phyloP scores from a whole-genome alignment of 1,140 invertebrate species.

The Acromyrmex echinatior region DNA sequence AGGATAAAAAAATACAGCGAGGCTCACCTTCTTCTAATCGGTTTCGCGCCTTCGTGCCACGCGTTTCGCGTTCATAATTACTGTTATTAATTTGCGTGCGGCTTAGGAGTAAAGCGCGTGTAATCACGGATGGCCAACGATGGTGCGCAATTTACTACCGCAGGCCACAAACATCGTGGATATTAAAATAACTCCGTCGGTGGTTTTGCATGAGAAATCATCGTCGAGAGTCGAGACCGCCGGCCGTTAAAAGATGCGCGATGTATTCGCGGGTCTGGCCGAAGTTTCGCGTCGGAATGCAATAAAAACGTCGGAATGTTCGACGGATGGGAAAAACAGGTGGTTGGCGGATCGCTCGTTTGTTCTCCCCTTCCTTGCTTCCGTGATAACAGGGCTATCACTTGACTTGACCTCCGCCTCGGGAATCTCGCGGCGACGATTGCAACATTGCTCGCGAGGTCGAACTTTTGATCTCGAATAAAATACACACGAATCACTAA shows the following conservation, averaged over 20 bases:
- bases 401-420: slow-evolving; percentile 55
- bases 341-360: slow-evolving; percentile 65
- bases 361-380: background rate
- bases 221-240: background rate
- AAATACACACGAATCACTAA: background rate
- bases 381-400: slow-evolving; percentile 66
- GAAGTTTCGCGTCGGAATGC: slow-evolving; percentile 30
- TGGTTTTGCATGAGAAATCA: slow-evolving; percentile 19
- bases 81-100: slow-evolving; percentile 51
- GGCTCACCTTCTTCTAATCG: background rate
- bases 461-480: slow-evolving; percentile 44
- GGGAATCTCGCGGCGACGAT: slow-evolving; percentile 31
- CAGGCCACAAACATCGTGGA: slow-evolving; percentile 22
- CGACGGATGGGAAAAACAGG: slow-evolving; percentile 59
- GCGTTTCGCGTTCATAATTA: slow-evolving; percentile 18
- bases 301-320: slow-evolving; percentile 8
- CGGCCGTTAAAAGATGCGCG: background rate
- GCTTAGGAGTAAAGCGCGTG: slow-evolving; percentile 32
- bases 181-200: slow-evolving; percentile 52
- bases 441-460: slow-evolving; percentile 32
- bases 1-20: background rate
- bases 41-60: background rate
- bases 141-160: slow-evolving; percentile 34
- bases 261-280: background rate
- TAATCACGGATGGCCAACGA: slow-evolving; percentile 43